Evolutionary conservation across 2,113 vertebrate species (phyloP), one percentile per base, ranked within the genome.

Genomic region (Apeltes quadracus): DNA sequence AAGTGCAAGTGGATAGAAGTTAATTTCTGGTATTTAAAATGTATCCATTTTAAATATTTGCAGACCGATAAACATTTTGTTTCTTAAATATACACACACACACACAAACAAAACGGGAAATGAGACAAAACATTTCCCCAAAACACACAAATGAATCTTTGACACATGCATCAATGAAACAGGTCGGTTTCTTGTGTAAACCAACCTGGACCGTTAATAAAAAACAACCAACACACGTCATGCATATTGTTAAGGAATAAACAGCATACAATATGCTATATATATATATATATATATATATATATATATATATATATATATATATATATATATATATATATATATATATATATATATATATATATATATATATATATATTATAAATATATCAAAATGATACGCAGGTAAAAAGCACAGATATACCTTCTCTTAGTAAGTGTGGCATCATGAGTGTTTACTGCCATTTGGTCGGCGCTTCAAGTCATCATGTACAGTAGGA

Each of bases 1-100:
- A 63, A 62, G 75, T 79, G 76, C 69, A 85, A n/a, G n/a, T n/a
- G n/a, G n/a, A n/a, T n/a, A n/a, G n/a, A 68, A 54, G 12, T 46
- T 11, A 4, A 23, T 14, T 27, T 48, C 3, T 38, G 22, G n/a
- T 36, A 78, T 25, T 29, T 32, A 59, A n/a, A 39, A 54, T 41
- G 0, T 1, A 38, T 46, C 5, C 54, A 15, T 43, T 48, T 61
- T 20, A 67, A 66, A 75, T 65, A 65, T 68, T 71, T 78, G 13
- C 27, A 12, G 63, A n/a, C n/a, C 20, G 13, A 27, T 51, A 9
- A 32, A 36, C 62, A 18, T 7, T 29, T n/a, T 41, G 36, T 66
- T 62, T 25, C 6, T 65, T 5, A 54, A 39, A 64, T 46, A 63
- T 3, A 34, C 22, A 48, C 32, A 69, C 50, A 55, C 25, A 39